A percentile compares a stretch with the other conserved stretches of the same genome.
Evolutionary conservation across 1,140 invertebrate species (phyloP).

Genomic region (Aphelenchoides besseyi): DNA sequence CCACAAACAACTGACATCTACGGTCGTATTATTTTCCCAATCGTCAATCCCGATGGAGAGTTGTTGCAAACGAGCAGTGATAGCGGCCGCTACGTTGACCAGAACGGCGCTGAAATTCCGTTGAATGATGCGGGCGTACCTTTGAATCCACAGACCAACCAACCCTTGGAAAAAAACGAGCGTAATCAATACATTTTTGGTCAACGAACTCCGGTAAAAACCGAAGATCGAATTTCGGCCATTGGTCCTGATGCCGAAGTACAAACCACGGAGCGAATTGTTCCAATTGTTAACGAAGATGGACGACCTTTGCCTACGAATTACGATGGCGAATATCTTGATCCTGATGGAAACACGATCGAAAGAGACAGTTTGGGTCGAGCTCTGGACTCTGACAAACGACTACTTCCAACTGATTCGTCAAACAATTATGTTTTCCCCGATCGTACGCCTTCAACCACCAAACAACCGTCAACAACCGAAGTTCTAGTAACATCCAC

Average conservation of each 20-base stretch:
- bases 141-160: neutral
- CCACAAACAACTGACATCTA: constrained; percentile 37
- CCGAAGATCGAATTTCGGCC: neutral
- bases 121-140: constrained; percentile 18
- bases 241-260: constrained; percentile 23
- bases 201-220: neutral
- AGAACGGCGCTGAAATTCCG: constrained; percentile 21
- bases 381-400: constrained; percentile 31
- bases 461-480: too few species aligned
- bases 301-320: constrained; percentile 54
- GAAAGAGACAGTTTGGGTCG: constrained; percentile 30
- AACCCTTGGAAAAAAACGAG: constrained; percentile 4
- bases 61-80: constrained; percentile 35
- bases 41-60: constrained; percentile 42
- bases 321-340: constrained; percentile 36
- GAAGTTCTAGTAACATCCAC: too few species aligned
- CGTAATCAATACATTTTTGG: constrained; percentile 13
- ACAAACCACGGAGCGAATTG: neutral
- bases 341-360: constrained; percentile 31
- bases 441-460: neutral
- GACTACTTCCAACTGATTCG: constrained; percentile 31
- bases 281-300: constrained; percentile 44
- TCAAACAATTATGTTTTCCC: constrained; percentile 33
- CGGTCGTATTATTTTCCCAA: constrained; percentile 26
- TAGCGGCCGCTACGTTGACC: constrained; percentile 32